Conservation (phyloP, 2,113 vertebrate genomes). For the Lophius piscatorius region DNA sequence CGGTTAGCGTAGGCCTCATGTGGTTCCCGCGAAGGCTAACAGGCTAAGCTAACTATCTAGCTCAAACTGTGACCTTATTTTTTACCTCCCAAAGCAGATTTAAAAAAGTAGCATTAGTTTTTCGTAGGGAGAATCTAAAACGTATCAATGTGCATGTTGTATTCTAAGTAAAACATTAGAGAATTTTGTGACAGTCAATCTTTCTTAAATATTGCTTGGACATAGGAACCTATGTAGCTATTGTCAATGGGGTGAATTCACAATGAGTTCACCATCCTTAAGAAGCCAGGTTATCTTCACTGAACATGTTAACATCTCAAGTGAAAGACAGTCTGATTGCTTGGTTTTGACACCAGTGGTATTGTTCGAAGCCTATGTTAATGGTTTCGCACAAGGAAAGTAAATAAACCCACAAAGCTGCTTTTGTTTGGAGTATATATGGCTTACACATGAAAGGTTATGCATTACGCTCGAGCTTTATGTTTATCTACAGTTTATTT, state of each 20-base stretch:
- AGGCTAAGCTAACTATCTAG: background rate
- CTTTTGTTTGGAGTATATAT: background rate
- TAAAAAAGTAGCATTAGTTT: no score
- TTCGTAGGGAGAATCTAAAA: no score
- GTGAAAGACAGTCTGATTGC: no score
- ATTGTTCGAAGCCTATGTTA: background rate
- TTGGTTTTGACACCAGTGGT: background rate
- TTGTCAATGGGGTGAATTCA: no score
- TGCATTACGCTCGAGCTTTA: background rate
- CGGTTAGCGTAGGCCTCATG: slow-evolving; percentile 57
- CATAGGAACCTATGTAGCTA: no score
- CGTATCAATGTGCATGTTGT: no score
- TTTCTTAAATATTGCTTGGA: no score
- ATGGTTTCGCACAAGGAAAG: slow-evolving; percentile 8
- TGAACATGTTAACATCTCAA: no score
- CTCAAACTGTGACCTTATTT: background rate
- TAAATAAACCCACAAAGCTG: background rate
- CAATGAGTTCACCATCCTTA: no score
- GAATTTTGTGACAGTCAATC: no score
- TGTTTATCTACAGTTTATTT: background rate
- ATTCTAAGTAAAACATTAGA: no score
- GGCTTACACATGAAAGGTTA: background rate
- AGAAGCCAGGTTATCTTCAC: no score
- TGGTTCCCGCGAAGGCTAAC: slow-evolving; percentile 8
- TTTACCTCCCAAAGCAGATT: rapidly evolving